These are phyloP conservation scores for Pristionchus mayeri DNA, from an alignment of 2,888 invertebrate species.

Conservation along the genomic window DNA sequence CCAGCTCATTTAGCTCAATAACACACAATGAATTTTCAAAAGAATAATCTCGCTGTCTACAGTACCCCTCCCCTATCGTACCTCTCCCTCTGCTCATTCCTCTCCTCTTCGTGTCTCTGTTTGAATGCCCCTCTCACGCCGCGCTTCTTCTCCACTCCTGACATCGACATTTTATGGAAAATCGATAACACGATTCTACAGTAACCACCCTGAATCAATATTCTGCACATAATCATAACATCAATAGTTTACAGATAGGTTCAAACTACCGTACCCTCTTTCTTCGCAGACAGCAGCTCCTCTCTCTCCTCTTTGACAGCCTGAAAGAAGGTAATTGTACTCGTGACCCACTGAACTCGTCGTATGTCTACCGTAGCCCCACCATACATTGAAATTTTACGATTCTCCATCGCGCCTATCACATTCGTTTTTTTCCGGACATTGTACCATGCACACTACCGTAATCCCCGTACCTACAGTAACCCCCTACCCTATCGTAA, in stretches of 20 bases:
- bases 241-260: not conserved
- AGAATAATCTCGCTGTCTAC: not conserved
- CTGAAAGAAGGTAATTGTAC: not conserved
- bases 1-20: no score
- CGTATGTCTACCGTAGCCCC: no score
- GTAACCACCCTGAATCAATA: no score
- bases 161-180: not conserved
- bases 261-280: constrained; percentile 16
- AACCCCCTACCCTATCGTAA: no score
- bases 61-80: constrained; percentile 36
- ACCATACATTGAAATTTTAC: no score
- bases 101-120: constrained; percentile 28
- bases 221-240: not conserved
- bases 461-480: not conserved
- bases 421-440: no score
- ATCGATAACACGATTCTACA: not conserved
- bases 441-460: no score
- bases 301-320: not conserved
- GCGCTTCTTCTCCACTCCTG: constrained; percentile 19
- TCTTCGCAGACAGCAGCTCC: not conserved
- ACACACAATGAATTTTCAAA: no score
- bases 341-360: no score
- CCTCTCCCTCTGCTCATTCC: constrained; percentile 46
- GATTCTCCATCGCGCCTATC: no score
- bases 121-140: not conserved